phyloP scores from a whole-genome alignment of 1,140 invertebrate genomes.

The Helicoverpa armigera region DNA sequence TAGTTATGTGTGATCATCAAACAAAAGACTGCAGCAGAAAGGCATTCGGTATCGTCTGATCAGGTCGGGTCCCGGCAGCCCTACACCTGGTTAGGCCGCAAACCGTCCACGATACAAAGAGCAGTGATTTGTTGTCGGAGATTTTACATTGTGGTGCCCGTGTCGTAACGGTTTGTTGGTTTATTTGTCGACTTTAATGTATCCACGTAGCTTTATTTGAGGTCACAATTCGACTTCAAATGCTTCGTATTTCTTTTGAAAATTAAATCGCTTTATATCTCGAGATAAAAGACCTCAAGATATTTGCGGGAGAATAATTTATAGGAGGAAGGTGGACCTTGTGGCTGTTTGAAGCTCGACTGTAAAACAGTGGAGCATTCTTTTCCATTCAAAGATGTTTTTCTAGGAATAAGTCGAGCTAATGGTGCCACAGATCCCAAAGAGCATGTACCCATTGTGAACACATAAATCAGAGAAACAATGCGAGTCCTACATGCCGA shows the following conservation, averaged over 20 bases:
- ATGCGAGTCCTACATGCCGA: constrained; percentile 42
- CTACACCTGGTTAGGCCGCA: constrained; percentile 19
- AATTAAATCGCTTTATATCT: too few species aligned
- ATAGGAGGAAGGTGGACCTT: background rate
- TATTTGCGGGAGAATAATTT: background rate
- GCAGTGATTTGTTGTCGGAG: constrained; percentile 52
- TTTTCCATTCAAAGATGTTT: background rate
- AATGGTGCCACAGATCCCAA: constrained; percentile 9
- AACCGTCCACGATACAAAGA: constrained; percentile 48
- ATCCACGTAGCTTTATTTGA: constrained; percentile 19
- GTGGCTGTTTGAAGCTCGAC: background rate
- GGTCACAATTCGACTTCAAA: constrained; percentile 14
- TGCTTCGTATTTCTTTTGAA: too few species aligned
- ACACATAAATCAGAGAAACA: constrained; percentile 43
- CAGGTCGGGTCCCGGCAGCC: constrained; percentile 17
- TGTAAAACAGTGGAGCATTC: background rate
- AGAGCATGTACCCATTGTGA: constrained; percentile 35
- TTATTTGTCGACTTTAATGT: constrained; percentile 44
- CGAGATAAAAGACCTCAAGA: background rate
- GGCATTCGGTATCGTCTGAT: constrained; percentile 7
- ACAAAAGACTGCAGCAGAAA: constrained; percentile 22
- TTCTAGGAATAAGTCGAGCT: constrained; percentile 30
- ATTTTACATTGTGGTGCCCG: constrained; percentile 53
- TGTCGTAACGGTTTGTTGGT: constrained; percentile 56
- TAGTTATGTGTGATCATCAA: constrained; percentile 4